phyloP scores from a whole-genome alignment of 2,888 invertebrate genomes.

The Drosophila prostipennis region DNA sequence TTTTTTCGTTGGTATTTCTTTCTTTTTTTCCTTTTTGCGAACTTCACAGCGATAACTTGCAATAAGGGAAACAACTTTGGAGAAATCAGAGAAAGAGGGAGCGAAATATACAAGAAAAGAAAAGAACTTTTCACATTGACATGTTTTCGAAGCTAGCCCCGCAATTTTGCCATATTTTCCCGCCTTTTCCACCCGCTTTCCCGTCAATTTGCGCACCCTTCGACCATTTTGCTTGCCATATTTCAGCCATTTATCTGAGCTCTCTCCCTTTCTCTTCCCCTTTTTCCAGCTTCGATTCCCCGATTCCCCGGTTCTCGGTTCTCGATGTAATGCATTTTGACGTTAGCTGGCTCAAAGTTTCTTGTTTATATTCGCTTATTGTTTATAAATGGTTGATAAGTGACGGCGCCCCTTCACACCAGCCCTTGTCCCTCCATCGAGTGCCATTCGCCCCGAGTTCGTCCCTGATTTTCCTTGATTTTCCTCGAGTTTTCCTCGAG shows the following conservation, averaged over 20 bases:
- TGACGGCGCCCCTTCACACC: slow-evolving; percentile 32
- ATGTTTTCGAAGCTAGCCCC: slow-evolving; percentile 64
- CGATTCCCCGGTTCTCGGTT: neutral
- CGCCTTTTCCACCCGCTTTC: neutral
- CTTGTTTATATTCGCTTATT: slow-evolving; percentile 79
- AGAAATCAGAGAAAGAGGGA: slow-evolving; percentile 58
- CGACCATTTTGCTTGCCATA: slow-evolving; percentile 70
- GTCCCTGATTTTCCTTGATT: slow-evolving; percentile 22
- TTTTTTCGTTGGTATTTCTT: neutral
- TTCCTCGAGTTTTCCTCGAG: neutral
- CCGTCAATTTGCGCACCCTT: slow-evolving; percentile 67
- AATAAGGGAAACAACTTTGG: slow-evolving; percentile 61
- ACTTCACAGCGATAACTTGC: slow-evolving; percentile 36
- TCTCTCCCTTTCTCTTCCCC: neutral
- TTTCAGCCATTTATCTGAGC: slow-evolving; percentile 72
- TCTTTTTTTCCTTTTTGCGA: slow-evolving; percentile 8
- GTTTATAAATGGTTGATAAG: slow-evolving; percentile 78
- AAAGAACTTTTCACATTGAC: slow-evolving; percentile 74
- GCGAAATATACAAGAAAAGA: slow-evolving; percentile 31
- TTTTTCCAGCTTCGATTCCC: slow-evolving; percentile 12
- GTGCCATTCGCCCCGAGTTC: slow-evolving; percentile 15
- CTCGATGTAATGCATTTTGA: slow-evolving; percentile 72
- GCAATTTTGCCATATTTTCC: neutral
- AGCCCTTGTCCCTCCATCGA: slow-evolving; percentile 15
- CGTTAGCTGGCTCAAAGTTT: slow-evolving; percentile 62